phyloP scores from a whole-genome alignment of 2,888 invertebrate species.

The Melipona bicolor region DNA sequence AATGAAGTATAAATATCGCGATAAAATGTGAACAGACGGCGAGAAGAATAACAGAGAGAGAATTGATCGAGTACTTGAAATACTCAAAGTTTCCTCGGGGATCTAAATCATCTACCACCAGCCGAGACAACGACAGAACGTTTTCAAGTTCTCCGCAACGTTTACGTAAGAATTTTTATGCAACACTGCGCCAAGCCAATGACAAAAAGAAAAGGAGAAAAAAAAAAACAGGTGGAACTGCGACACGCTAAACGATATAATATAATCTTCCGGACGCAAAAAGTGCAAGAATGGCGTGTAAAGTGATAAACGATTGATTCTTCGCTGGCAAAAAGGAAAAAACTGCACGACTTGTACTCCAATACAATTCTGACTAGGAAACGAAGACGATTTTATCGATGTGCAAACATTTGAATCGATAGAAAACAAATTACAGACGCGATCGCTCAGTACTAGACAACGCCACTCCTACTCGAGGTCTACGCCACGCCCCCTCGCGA shows the following conservation, averaged over 20 bases:
- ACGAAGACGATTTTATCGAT: too few relatives aligned
- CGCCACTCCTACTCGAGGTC: too few relatives aligned
- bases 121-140: neutral
- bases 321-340: too few relatives aligned
- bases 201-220: neutral
- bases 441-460: too few relatives aligned
- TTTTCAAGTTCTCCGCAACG: constrained; percentile 12
- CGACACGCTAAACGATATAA: neutral
- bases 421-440: too few relatives aligned
- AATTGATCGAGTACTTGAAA: neutral
- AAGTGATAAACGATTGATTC: too few relatives aligned
- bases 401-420: too few relatives aligned
- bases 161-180: constrained; percentile 45
- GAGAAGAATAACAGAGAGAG: neutral
- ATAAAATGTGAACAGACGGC: neutral
- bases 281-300: too few relatives aligned
- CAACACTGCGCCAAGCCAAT: neutral
- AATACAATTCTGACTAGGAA: too few relatives aligned
- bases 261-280: neutral
- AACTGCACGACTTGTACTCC: too few relatives aligned
- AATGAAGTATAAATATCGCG: neutral
- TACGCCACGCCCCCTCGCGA: too few relatives aligned
- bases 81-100: neutral
- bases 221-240: neutral
- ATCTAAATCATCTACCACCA: neutral